Conservation (phyloP, 1,140 invertebrate species). For the Venturia canescens region DNA sequence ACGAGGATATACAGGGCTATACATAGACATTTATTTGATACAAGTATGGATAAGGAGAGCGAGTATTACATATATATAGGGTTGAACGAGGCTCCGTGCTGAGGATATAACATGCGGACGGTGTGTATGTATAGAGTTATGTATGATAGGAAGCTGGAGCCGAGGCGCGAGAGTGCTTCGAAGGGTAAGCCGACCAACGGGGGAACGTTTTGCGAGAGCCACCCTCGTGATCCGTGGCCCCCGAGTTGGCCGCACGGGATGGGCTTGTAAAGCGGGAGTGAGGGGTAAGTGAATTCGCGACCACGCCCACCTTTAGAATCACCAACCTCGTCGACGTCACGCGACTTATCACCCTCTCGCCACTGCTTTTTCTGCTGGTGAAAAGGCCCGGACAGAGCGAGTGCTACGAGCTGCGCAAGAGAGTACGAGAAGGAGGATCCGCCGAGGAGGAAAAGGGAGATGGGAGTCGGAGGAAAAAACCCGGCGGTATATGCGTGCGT, state of each 20-base stretch:
- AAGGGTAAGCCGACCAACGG: conserved; percentile 63
- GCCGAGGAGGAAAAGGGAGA: not conserved
- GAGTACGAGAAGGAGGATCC: not conserved
- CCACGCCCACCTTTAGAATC: conserved; percentile 70
- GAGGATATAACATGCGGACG: not conserved
- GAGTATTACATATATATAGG: conserved; percentile 22
- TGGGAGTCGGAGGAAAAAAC: not conserved
- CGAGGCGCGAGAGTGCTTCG: conserved; percentile 29
- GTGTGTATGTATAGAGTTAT: not conserved
- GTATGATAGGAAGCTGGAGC: conserved; percentile 43
- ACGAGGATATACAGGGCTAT: conserved; percentile 8
- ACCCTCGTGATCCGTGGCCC: conserved; percentile 58
- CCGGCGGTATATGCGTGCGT: not conserved
- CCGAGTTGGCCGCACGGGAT: not conserved
- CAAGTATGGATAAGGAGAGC: conserved; percentile 5
- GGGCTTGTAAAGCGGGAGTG: conserved; percentile 52
- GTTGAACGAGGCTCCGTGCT: not conserved
- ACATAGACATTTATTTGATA: conserved; percentile 15
- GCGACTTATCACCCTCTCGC: conserved; percentile 75
- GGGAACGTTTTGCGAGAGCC: conserved; percentile 61
- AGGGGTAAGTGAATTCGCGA: conserved; percentile 53
- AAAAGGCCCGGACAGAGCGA: conserved; percentile 15
- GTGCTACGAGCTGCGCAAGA: not conserved
- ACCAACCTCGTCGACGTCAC: conserved; percentile 67
- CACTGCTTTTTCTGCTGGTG: conserved; percentile 33